These are phyloP conservation scores for Bergia puertoricense DNA, from an alignment of 92 coral and sea anemone species.

Conservation along the genomic window DNA sequence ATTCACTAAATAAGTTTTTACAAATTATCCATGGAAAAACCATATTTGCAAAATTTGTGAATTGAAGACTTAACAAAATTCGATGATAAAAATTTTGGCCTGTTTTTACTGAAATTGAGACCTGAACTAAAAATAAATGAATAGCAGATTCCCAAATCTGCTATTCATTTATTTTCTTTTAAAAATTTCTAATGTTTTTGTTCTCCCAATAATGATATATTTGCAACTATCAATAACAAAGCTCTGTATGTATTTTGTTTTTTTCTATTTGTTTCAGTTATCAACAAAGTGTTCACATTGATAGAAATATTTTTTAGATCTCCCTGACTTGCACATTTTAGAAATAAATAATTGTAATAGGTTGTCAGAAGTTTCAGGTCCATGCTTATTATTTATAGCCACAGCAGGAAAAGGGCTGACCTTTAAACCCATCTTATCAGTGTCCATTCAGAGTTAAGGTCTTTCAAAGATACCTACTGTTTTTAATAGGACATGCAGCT, in stretches of 20 bases:
- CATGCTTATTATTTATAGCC: neutral
- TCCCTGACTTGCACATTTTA: neutral
- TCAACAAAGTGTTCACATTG: neutral
- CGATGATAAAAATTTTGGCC: neutral
- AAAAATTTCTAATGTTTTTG: too few relatives aligned
- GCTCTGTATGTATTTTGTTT: neutral
- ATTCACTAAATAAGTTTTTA: too few relatives aligned
- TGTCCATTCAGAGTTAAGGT: neutral
- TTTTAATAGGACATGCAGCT: neutral
- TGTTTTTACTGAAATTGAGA: neutral
- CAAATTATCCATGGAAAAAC: too few relatives aligned
- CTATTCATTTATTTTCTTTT: neutral
- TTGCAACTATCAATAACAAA: neutral
- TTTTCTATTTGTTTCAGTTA: neutral
- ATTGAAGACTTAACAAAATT: neutral
- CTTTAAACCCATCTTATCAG: slow-evolving; percentile 13
- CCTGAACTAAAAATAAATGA: neutral
- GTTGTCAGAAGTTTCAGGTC: neutral
- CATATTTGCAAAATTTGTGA: neutral
- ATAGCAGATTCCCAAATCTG: neutral
- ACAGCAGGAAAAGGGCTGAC: neutral
- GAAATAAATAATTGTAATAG: neutral
- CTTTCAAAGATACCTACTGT: neutral
- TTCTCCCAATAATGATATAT: too few relatives aligned
- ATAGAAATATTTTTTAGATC: neutral